Percentiles rank a stretch among this genome's conserved stretches.
These are phyloP conservation scores for Epirrhoe tristata DNA, from an alignment of 2,888 invertebrate species.

Conservation along the genomic window DNA sequence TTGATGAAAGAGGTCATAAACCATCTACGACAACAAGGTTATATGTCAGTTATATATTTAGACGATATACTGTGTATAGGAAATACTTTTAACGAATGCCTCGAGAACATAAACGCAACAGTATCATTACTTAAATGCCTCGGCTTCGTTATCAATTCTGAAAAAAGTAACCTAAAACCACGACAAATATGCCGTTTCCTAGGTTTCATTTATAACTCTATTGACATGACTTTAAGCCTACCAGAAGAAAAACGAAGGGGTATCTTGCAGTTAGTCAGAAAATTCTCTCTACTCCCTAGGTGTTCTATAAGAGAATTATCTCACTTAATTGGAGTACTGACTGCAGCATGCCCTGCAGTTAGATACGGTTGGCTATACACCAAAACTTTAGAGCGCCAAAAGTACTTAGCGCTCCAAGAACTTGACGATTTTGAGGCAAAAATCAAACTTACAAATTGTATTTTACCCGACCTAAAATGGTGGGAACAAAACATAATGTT, in stretches of 20 bases:
- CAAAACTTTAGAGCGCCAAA: conserved; percentile 27
- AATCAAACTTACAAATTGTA: conserved; percentile 6
- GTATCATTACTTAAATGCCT: conserved; percentile 20
- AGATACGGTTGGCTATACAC: conserved; percentile 31
- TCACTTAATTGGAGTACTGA: conserved; percentile 19
- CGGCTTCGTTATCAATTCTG: conserved; percentile 29
- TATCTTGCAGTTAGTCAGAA: conserved; percentile 18
- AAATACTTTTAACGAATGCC: conserved; percentile 20
- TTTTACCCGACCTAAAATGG: conserved; percentile 27
- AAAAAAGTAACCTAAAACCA: conserved; percentile 8
- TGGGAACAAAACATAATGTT: conserved; percentile 26
- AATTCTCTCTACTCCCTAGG: conserved; percentile 17
- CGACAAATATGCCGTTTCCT: conserved; percentile 7
- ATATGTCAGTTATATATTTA: conserved; percentile 34
- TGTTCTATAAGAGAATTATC: conserved; percentile 27
- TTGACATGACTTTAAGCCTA: conserved; percentile 20
- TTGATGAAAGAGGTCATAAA: conserved; percentile 30
- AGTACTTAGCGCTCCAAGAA: conserved; percentile 25
- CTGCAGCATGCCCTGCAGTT: conserved; percentile 22
- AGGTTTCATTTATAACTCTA: conserved; percentile 28
- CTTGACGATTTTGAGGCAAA: conserved; percentile 22
- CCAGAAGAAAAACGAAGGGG: conserved; percentile 24
- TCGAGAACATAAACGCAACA: conserved; percentile 19
- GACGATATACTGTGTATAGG: conserved; percentile 37
- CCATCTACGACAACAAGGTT: conserved; percentile 27